Evolutionary conservation across 2,888 invertebrate genomes (phyloP), one percentile per base, ranked within the genome.

Genomic region (Ceraclea dissimilis): DNA sequence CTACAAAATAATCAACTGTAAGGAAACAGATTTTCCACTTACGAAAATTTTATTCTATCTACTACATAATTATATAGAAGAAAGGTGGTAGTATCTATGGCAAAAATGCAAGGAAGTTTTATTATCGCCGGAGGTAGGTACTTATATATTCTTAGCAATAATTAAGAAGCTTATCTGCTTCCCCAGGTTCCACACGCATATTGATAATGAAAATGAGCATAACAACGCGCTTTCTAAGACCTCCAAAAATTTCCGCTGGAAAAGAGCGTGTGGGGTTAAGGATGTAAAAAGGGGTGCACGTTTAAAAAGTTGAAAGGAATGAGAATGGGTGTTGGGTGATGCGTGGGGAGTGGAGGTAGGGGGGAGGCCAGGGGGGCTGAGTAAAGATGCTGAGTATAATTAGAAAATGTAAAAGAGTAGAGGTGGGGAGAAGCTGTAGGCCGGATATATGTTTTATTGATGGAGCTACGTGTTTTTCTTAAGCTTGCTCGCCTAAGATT

Each of bases 331-430:
- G n/a, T 17, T 13, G 44, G 53, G 34, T n/a, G n/a, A n/a, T n/a
- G n/a, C n/a, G n/a, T n/a, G n/a, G n/a, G n/a, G n/a, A n/a, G n/a
- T n/a, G n/a, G n/a, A n/a, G n/a, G n/a, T n/a, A n/a, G n/a, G n/a
- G n/a, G n/a, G n/a, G n/a, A n/a, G n/a, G n/a, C n/a, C n/a, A n/a
- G n/a, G 18, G 51, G 60, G 49, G 49, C 21, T 47, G 18, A 18
- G 19, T 19, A 39, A 52, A 56, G 57, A 60, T 52, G 57, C 60
- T 50, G 57, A 57, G 57, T 55, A 60, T 60, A 60, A 60, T 60
- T 60, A 60, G 57, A 57, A 60, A 60, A 60, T 57, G 60, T 60
- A 60, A 60, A 60, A 60, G 60, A 60, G 55, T 53, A 49, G 47
- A 31, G n/a, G 19, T 13, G 46, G 50, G 48, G 18, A n/a, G 49